Evolutionary conservation across 64 coral and sea anemone genomes (phyloP).

Genomic region (Porites lutea): DNA sequence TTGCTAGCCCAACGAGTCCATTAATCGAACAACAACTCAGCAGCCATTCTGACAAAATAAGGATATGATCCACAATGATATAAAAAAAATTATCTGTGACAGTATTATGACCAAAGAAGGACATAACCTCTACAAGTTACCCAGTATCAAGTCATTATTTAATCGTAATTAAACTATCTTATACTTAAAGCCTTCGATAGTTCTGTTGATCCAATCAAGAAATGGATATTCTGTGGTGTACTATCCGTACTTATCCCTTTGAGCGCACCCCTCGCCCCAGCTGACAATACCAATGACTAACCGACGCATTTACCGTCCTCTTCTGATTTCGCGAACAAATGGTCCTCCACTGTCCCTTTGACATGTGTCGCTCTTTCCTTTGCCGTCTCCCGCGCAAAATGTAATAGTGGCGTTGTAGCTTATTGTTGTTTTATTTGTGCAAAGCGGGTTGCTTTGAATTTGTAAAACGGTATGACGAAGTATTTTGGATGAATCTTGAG

Average conservation of each 20-base stretch:
- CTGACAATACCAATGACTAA: constrained; percentile 11
- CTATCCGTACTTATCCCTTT: neutral
- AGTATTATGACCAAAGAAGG: too few relatives aligned
- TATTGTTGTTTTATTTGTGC: neutral
- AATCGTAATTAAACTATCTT: too few relatives aligned
- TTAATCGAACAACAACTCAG: too few relatives aligned
- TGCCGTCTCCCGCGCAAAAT: constrained; percentile 64
- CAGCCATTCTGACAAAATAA: too few relatives aligned
- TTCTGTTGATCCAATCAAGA: constrained; percentile 3
- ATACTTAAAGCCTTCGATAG: neutral
- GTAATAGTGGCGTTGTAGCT: neutral
- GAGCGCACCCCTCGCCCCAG: constrained; percentile 30
- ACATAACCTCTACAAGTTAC: too few relatives aligned
- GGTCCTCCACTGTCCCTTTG: constrained; percentile 53
- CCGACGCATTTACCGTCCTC: neutral
- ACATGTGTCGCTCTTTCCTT: constrained; percentile 53
- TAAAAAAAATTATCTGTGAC: too few relatives aligned
- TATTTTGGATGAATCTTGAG: neutral
- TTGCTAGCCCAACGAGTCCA: too few relatives aligned
- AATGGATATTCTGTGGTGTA: constrained; percentile 15
- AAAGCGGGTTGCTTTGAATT: constrained; percentile 19
- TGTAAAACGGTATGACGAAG: constrained; percentile 8
- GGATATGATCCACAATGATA: too few relatives aligned
- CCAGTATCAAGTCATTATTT: too few relatives aligned
- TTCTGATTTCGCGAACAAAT: constrained; percentile 27